phyloP scores from a whole-genome alignment of 2,113 vertebrate species.

The Notothenia coriiceps region DNA sequence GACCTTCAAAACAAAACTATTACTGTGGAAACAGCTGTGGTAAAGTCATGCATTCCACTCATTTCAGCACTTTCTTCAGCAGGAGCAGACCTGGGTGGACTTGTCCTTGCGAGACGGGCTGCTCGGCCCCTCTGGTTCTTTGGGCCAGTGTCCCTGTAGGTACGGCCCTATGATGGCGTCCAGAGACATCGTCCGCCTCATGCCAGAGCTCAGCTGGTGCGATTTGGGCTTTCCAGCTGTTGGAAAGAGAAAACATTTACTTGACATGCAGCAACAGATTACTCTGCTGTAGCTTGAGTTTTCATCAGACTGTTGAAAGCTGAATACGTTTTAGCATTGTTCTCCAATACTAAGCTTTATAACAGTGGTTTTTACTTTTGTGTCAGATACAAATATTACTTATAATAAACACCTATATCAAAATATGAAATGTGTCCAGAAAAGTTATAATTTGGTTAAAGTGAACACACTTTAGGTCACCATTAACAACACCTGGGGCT shows the following conservation, averaged over 20 bases:
- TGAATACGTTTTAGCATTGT: not conserved
- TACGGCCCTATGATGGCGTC: constrained; percentile 91
- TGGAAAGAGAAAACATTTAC: constrained; percentile 5
- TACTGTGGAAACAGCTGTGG: not conserved
- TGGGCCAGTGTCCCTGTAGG: constrained; percentile 93
- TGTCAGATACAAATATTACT: not conserved
- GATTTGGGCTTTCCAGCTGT: constrained; percentile 81
- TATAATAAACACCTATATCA: not conserved
- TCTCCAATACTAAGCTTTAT: not conserved
- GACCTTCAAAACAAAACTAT: not conserved
- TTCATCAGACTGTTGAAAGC: not conserved
- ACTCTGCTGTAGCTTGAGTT: not conserved
- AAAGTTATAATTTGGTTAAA: not conserved
- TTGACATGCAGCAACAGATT: not conserved
- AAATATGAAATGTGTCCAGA: not conserved
- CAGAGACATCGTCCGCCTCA: constrained; percentile 87
- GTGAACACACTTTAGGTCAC: not conserved
- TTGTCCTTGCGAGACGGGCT: constrained; percentile 86
- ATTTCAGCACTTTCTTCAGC: constrained; percentile 14
- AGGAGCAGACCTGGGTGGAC: constrained; percentile 89
- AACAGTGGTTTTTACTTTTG: too few relatives aligned
- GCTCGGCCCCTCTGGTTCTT: constrained; percentile 83
- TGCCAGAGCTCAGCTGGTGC: constrained; percentile 81
- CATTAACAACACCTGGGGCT: not conserved
- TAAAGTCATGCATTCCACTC: constrained; percentile 19